phyloP scores from a whole-genome alignment of 2,797 vertebrate species.

The Sparidentex hasta region DNA sequence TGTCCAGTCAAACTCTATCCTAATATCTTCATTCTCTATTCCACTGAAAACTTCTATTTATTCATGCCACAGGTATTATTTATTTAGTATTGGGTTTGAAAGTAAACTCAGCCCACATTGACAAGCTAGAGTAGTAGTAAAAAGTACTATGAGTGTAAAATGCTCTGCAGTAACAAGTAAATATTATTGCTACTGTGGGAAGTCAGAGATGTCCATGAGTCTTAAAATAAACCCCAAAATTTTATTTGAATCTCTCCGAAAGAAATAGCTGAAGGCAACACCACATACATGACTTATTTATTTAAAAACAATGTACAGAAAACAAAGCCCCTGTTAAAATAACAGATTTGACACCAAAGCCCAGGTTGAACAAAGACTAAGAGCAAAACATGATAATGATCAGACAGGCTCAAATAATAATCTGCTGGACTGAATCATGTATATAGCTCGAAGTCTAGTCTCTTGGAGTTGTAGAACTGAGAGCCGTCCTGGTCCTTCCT shows the following conservation, averaged over 20 bases:
- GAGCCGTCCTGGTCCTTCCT: conserved; percentile 86
- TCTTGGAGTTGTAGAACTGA: conserved; percentile 94
- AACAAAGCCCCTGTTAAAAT: conserved; percentile 51
- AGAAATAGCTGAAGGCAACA: neutral
- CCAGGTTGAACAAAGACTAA: conserved; percentile 1
- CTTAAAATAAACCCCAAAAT: neutral
- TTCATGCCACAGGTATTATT: neutral
- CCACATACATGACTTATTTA: conserved; percentile 64
- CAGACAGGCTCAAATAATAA: neutral
- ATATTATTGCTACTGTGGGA: neutral
- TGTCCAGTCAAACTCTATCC: neutral
- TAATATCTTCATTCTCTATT: neutral
- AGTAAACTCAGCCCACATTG: neutral
- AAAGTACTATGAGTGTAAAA: neutral
- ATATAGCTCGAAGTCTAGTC: conserved; percentile 94
- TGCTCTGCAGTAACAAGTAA: neutral
- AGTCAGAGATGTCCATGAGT: too few species aligned
- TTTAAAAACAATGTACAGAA: conserved; percentile 74
- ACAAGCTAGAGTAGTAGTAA: neutral
- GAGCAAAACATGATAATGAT: conserved; percentile 13
- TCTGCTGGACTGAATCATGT: conserved; percentile 78
- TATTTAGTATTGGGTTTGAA: neutral
- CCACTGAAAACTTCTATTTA: neutral
- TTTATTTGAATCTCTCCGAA: neutral
- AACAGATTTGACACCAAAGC: conserved; percentile 25